A percentile compares a stretch with the other conserved stretches of the same genome.
These are phyloP conservation scores for Synaphobranchus kaupii DNA, from an alignment of 2,797 vertebrate genomes.

Conservation along the genomic window DNA sequence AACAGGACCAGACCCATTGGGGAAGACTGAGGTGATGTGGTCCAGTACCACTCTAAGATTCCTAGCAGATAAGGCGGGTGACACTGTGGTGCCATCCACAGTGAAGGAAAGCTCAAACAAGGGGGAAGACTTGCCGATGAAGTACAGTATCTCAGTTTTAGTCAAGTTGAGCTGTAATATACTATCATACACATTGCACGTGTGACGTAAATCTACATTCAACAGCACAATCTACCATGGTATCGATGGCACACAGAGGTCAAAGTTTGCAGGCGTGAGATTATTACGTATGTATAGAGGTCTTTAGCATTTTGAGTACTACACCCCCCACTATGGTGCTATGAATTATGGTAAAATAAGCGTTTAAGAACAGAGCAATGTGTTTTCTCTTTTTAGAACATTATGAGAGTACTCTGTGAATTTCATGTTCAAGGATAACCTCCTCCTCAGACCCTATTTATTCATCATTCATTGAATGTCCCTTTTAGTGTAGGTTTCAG, in stretches of 20 bases:
- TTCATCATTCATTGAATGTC: not conserved
- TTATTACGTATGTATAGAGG: not conserved
- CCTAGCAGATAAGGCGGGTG: no score
- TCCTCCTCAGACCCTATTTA: not conserved
- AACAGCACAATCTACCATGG: not conserved
- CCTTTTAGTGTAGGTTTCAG: not conserved
- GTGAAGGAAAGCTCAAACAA: not conserved
- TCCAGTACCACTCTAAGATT: not conserved
- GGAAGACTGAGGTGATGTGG: not conserved
- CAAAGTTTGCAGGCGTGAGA: not conserved
- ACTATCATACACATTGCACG: not conserved
- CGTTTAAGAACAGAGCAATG: not conserved
- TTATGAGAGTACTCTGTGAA: not conserved
- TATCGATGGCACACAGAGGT: no score
- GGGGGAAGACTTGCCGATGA: not conserved
- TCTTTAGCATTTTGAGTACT: not conserved
- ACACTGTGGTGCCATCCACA: not conserved
- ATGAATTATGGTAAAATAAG: not conserved
- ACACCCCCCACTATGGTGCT: not conserved
- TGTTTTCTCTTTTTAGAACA: no score
- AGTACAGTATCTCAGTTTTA: not conserved
- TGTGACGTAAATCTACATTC: not conserved
- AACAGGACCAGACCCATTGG: not conserved
- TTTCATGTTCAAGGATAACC: not conserved
- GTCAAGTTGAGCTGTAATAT: not conserved